Base-by-base conservation (phyloP, 2,888 invertebrate species). In the Agrochola circellaris region DNA sequence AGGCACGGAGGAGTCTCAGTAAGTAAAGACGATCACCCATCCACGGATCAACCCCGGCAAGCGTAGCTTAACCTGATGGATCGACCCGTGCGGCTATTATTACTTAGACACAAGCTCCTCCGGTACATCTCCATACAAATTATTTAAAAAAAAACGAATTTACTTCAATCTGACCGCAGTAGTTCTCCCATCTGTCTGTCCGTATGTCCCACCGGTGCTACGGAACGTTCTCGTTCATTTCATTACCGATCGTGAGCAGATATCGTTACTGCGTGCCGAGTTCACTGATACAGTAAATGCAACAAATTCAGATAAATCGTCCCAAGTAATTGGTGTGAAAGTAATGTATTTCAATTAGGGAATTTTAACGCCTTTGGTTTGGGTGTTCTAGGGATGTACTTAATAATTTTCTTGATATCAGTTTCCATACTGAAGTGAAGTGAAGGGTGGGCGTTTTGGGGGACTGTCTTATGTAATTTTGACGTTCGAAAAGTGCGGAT, bases 241-340 rank as follows among this genome's bases (percentile, higher is more conserved):
- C 95, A 95, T 95, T 95, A 95, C 95, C 91, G 94, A 94, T 95
- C 95, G 95, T 95, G 95, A 95, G 95, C 92, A 94, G 95, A 95
- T 95, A 95, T 95, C 93, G 93, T 94, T 94, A 93, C 94, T 93
- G 94, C 94, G 93, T 93, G 95, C 93, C 84, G 90, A 79, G 83
- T 74, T 91, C 90, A 84, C 84, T 78, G 60, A 13, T 65, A 20
- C 71, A 93, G 93, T 93, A 93, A 81, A 90, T 17, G 66, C 0
- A 2, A 15, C 66, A 76, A 26, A 34, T 48, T 38, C 78, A 93
- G 92, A 94, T 86, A 73, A 86, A 84, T 67, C 30, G 3, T 26
- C 13, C 0, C 1, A 2, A 72, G 67, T 83, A 83, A 86, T 70
- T 79, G 84, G 69, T 72, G 84, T 68, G 74, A 83, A 79, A 79